Percentiles rank a stretch among this genome's conserved stretches.
Conservation (phyloP, 64 coral and sea anemone genomes). For the Trachythela sp. region DNA sequence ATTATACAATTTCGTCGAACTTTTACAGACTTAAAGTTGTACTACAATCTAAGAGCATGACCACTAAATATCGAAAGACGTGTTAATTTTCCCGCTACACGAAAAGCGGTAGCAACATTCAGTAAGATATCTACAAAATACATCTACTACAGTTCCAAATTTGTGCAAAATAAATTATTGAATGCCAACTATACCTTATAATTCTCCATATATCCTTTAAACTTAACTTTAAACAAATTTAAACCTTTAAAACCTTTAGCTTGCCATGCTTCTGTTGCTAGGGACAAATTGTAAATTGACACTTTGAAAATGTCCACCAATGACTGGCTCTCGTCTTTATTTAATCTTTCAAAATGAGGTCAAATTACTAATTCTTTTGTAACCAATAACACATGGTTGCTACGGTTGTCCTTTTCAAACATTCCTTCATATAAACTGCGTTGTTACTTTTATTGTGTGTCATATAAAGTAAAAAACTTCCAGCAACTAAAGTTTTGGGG, state of each 20-base stretch:
- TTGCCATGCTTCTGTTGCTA: conserved; percentile 1
- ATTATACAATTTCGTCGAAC: too few relatives aligned
- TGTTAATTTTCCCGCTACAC: too few relatives aligned
- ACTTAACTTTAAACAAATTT: neutral
- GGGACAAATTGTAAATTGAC: neutral
- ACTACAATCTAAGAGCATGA: too few relatives aligned
- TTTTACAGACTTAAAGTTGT: too few relatives aligned
- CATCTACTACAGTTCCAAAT: neutral
- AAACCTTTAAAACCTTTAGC: neutral
- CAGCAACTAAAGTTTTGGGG: neutral
- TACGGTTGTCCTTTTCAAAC: neutral
- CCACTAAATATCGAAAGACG: too few relatives aligned
- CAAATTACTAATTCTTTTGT: neutral
- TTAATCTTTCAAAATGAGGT: neutral
- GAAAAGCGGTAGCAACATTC: too few relatives aligned
- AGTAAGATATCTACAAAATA: neutral
- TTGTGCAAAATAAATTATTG: neutral
- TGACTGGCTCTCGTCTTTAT: neutral
- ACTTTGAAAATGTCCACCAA: neutral
- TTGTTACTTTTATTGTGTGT: neutral
- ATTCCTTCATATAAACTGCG: neutral
- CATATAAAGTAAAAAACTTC: neutral
- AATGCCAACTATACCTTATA: conserved; percentile 42
- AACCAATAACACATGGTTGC: neutral
- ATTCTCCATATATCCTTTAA: conserved; percentile 44